Evolutionary conservation across 2,797 vertebrate genomes (phyloP), one percentile per base, ranked within the genome.

Genomic region (Heteromormyrus szaboi): DNA sequence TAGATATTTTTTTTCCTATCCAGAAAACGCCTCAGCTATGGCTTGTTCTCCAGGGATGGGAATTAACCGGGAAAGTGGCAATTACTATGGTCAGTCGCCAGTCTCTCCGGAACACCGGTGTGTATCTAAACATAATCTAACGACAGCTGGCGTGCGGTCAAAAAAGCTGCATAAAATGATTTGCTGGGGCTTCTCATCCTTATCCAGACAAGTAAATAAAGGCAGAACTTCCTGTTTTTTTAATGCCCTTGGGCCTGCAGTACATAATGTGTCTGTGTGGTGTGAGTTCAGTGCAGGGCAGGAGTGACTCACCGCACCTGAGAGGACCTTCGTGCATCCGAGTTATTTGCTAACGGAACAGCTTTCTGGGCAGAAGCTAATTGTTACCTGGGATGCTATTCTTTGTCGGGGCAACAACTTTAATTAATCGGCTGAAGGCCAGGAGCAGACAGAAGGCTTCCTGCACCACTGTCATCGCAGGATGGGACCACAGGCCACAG

Each of bases 21-120:
- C 86, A 22, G 86, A 87, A 62, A 41, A 33, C 0, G n/a, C 8
- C 41, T 22, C 37, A 87, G 19, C 54, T 56, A 19, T 33, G 14
- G 37, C 41, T 46, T 62, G 54, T 6, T 59, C 86, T 65, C 86
- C 56, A 44, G 56, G 86, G 86, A 87, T 65, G 53, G 50, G 86
- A 87, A 65, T 87, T 87, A 65, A 54, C 9, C 22, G 37, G 86
- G 37, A 87, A 87, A 37, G 37, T n/a, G 41, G 86, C 86, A 65
- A 87, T 87, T 87, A 87, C 41, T 53, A 12, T 62, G 86, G 86
- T 62, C 56, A 65, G 54, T 87, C 41, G 9, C 19, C n/a, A 56
- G 56, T 62, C 48, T 65, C 53, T 11, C 25, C 17, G 29, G 8
- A 53, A 86, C 85, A 9, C 85, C 85, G 54, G 51, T 56, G 85